Conservation (phyloP, 1,140 invertebrate species). For the Linepithema humile region DNA sequence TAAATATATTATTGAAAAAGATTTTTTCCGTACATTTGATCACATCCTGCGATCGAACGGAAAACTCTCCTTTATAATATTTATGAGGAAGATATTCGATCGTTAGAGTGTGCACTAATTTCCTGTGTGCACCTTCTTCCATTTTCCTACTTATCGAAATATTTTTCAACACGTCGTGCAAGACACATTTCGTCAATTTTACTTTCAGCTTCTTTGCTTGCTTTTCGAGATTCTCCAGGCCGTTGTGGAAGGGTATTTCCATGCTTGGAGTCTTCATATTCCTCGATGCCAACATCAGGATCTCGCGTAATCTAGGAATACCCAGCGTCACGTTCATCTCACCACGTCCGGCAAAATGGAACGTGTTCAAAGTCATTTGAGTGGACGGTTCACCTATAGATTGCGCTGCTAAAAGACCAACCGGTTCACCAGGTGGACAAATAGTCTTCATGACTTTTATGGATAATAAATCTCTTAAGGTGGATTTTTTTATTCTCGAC, state of each 20-base stretch:
- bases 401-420: slow-evolving; percentile 97
- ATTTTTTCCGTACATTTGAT: slow-evolving; percentile 88
- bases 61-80: slow-evolving; percentile 89
- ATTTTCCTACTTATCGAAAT: slow-evolving; percentile 89
- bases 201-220: slow-evolving; percentile 89
- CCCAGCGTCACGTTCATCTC: slow-evolving; percentile 99
- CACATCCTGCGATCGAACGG: slow-evolving; percentile 88
- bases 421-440: slow-evolving; percentile 96
- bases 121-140: slow-evolving; percentile 84
- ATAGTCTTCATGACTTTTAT: slow-evolving; percentile 91
- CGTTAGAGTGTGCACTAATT: slow-evolving; percentile 85
- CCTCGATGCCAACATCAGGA: slow-evolving; percentile 97
- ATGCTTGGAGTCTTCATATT: slow-evolving; percentile 98
- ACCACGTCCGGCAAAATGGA: slow-evolving; percentile 99
- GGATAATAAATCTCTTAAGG: slow-evolving; percentile 90
- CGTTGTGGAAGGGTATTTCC: slow-evolving; percentile 93
- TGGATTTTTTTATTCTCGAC: slow-evolving; percentile 81
- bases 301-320: slow-evolving; percentile 98
- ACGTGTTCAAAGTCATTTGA: slow-evolving; percentile 99
- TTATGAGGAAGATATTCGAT: slow-evolving; percentile 91
- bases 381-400: slow-evolving; percentile 99
- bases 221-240: slow-evolving; percentile 85
- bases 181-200: slow-evolving; percentile 90
- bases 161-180: slow-evolving; percentile 92
- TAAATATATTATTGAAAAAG: slow-evolving; percentile 88